Percentiles rank a stretch among this genome's conserved stretches.
phyloP scores from a whole-genome alignment of 2,113 vertebrate species.

The Vulpes vulpes region DNA sequence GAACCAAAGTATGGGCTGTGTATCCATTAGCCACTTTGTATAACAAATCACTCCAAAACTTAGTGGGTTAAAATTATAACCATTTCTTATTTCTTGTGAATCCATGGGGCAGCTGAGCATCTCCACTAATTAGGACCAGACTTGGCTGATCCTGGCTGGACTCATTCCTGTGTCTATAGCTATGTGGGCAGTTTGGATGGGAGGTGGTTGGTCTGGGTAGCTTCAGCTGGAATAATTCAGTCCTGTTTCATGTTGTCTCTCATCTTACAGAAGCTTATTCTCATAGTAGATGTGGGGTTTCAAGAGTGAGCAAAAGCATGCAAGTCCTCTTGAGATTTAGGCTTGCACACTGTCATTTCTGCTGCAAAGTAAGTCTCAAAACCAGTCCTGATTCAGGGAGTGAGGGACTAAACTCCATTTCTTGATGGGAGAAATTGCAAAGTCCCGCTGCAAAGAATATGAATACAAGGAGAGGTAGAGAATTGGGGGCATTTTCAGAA shows the following conservation, averaged over 20 bases:
- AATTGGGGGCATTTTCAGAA: not conserved
- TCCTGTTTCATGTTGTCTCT: not conserved
- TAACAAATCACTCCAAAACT: not conserved
- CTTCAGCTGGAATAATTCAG: not conserved
- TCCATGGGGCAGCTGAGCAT: not conserved
- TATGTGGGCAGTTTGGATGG: not conserved
- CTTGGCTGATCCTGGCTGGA: not conserved
- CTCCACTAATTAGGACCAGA: not conserved
- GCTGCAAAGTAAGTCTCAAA: not conserved
- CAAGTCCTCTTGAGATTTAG: not conserved
- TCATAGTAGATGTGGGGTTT: not conserved
- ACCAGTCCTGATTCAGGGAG: not conserved
- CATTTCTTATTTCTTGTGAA: conserved; percentile 13
- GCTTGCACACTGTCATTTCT: not conserved
- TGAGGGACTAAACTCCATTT: not conserved
- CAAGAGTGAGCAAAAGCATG: not conserved
- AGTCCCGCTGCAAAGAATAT: not conserved
- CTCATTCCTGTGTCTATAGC: not conserved
- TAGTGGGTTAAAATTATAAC: not conserved
- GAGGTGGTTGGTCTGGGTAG: not conserved
- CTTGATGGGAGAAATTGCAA: not conserved
- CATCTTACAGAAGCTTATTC: not conserved
- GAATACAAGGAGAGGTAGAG: not conserved
- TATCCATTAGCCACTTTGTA: not conserved
- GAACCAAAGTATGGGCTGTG: not conserved